Evolutionary conservation across 30 jellyfish, hydroid and myxozoan species (phyloP).

Genomic region (Phacellophora camtschatica): DNA sequence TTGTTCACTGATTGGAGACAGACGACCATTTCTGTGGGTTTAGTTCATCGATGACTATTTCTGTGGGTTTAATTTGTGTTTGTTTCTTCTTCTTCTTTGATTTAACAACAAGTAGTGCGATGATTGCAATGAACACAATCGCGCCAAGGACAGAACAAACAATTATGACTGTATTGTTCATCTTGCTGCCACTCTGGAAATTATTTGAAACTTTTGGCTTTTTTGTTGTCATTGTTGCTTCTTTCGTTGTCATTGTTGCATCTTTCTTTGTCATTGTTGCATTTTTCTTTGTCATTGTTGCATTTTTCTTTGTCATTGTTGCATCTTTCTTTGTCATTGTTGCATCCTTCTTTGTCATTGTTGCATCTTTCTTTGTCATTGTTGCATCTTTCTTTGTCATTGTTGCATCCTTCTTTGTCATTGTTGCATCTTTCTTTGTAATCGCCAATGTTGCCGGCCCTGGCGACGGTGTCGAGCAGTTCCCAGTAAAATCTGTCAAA

Average conservation of each 20-base stretch:
- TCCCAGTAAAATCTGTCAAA: background rate
- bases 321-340: too few relatives aligned
- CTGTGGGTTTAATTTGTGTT: background rate
- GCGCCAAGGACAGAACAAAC: constrained; percentile 11
- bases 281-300: too few relatives aligned
- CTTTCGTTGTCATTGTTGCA: background rate
- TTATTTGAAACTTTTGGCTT: background rate
- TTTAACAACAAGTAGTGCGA: background rate
- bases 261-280: too few relatives aligned
- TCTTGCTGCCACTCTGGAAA: too few relatives aligned
- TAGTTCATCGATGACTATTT: too few relatives aligned
- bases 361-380: too few relatives aligned
- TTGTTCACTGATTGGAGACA: constrained; percentile 13
- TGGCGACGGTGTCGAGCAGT: background rate
- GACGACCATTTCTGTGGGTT: too few relatives aligned
- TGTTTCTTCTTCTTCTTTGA: background rate
- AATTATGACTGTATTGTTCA: background rate
- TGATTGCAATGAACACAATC: background rate
- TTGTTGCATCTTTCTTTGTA: too few relatives aligned
- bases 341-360: too few relatives aligned
- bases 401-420: too few relatives aligned
- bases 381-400: too few relatives aligned
- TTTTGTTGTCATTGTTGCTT: background rate
- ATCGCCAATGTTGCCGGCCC: background rate
- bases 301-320: too few relatives aligned